Evolutionary conservation across 2,888 invertebrate genomes (phyloP), one percentile per base, ranked within the genome.

Genomic region (Troilus luridus): DNA sequence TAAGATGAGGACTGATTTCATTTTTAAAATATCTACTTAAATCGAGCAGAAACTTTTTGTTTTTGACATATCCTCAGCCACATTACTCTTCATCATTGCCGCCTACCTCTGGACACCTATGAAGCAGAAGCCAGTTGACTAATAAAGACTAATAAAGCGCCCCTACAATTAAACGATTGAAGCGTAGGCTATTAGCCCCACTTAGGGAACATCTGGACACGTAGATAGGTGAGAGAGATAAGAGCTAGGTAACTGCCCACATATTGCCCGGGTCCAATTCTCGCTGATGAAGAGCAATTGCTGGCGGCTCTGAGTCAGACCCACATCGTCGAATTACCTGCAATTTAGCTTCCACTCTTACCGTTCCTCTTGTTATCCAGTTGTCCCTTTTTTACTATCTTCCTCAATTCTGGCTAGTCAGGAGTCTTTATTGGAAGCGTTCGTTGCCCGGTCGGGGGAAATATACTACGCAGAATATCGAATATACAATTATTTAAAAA

Each of bases 261-360:
- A 88, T 88, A 59, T 12, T 59, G 59, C 17, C 1, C 62, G 7
- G 59, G 14, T 6, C 59, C 88, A 88, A 88, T 88, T 88, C 60
- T 41, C 12, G 12, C 77, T 60, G 62, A 88, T 88, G 62, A 88
- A 24, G 8, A 27, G 14, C 88, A 60, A 88, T 88, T 88, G 59
- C n/a, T 11, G 21, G 6, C n/a, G 14, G 21, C 88, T 27, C 59
- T 88, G 88, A 88, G 14, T 88, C 88, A 88, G 27, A 17, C 41
- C 88, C 88, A 8, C 19, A 88, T 59, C 88, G 24, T 27, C 14
- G 27, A 88, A 88, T 88, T 88, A 88, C 88, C 88, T 88, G 88
- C 24, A 9, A 88, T 88, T 88, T 60, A 88, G 24, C 58, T 60
- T 60, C 59, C 60, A 88, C 59, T 88, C n/a, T 88, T 88, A 88